Conservation (phyloP, 2,888 invertebrate species). For the Hydraecia micacea region DNA sequence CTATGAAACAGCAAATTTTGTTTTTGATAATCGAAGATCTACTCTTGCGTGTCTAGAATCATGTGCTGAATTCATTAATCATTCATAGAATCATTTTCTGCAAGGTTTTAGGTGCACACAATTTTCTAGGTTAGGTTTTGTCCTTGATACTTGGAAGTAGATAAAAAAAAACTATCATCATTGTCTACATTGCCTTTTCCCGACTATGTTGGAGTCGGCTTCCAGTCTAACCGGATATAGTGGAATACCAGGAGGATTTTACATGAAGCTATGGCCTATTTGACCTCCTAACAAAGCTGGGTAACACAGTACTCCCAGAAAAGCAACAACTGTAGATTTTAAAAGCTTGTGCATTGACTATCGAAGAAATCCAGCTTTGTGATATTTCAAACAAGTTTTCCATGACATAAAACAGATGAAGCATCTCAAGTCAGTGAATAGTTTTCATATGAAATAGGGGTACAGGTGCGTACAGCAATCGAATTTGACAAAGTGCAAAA, state of each 20-base stretch:
- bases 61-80: too few relatives aligned
- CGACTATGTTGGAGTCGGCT: not conserved
- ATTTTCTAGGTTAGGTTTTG: too few relatives aligned
- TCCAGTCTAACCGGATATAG: not conserved
- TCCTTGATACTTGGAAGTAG: not conserved
- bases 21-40: too few relatives aligned
- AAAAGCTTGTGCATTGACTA: not conserved
- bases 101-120: not conserved
- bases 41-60: too few relatives aligned
- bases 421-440: constrained; percentile 31
- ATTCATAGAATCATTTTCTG: too few relatives aligned
- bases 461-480: constrained; percentile 68
- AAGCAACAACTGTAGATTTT: not conserved
- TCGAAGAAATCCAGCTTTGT: not conserved
- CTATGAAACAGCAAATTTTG: too few relatives aligned
- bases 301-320: not conserved
- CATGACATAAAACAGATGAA: constrained; percentile 19
- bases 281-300: not conserved
- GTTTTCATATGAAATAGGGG: constrained; percentile 33
- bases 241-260: not conserved
- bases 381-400: not conserved
- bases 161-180: not conserved
- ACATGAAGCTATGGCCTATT: not conserved
- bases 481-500: constrained; percentile 72
- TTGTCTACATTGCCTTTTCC: not conserved